Conservation (phyloP, 2,797 vertebrate genomes). For the Crossoptilon crossoptilon region DNA sequence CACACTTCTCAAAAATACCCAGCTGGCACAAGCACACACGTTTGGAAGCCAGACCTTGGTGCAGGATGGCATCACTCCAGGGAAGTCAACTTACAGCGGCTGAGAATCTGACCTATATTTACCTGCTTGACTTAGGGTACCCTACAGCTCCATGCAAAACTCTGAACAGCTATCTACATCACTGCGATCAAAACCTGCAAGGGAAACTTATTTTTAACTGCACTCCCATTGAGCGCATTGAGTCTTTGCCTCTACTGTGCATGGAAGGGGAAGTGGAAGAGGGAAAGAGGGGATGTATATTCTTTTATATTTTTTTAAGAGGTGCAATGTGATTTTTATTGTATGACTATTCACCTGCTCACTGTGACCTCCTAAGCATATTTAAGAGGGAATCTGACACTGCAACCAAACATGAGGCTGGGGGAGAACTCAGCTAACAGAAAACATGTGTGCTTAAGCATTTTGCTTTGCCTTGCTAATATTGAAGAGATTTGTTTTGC, state of each 20-base stretch:
- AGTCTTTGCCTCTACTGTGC: conserved; percentile 33
- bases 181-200: neutral
- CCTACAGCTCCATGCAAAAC: neutral
- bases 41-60: neutral
- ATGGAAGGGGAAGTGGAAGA: neutral
- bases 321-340: conserved; percentile 75
- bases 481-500: conserved; percentile 66
- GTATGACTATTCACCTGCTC: conserved; percentile 72
- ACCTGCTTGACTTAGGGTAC: conserved; percentile 5
- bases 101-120: conserved; percentile 23
- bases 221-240: neutral
- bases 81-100: neutral
- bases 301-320: conserved; percentile 50
- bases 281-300: neutral
- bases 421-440: conserved; percentile 64
- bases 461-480: conserved; percentile 67
- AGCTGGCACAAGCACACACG: neutral
- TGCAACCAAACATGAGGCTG: conserved; percentile 18
- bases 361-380: conserved; percentile 57
- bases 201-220: conserved; percentile 37
- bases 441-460: conserved; percentile 67
- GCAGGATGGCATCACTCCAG: neutral
- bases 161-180: neutral
- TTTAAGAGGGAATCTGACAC: conserved; percentile 68
- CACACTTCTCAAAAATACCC: neutral